Conservation (phyloP, 2,113 vertebrate species). For the Megaleporinus macrocephalus region DNA sequence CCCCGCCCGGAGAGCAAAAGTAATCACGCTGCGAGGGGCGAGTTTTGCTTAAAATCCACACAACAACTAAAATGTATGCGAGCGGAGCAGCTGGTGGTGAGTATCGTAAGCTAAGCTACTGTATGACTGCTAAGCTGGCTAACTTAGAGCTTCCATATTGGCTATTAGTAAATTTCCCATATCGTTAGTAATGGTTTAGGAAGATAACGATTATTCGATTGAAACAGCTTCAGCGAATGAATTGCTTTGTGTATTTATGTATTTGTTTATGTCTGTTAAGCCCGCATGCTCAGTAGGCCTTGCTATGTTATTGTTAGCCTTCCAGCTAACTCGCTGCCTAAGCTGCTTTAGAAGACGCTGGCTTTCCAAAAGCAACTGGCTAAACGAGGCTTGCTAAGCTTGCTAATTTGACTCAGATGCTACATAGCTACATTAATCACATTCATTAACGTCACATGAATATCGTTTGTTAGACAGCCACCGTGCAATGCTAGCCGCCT, state of each 20-base stretch:
- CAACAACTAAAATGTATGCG: slow-evolving; percentile 78
- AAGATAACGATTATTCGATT: neutral
- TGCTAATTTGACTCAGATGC: neutral
- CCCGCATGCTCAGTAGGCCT: slow-evolving; percentile 11
- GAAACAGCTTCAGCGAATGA: neutral
- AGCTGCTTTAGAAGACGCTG: neutral
- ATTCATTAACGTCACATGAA: neutral
- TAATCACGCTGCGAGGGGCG: slow-evolving; percentile 65
- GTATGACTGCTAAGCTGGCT: slow-evolving; percentile 7
- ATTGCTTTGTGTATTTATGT: neutral
- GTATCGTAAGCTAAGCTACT: slow-evolving; percentile 47
- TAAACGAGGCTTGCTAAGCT: neutral
- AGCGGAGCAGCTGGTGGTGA: slow-evolving; percentile 73
- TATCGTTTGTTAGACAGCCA: neutral
- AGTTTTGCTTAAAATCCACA: slow-evolving; percentile 62
- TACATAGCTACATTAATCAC: neutral
- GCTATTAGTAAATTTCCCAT: neutral
- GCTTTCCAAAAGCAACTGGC: neutral
- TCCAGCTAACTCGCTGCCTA: neutral
- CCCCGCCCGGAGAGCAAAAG: slow-evolving; percentile 62
- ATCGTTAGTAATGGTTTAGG: too few relatives aligned
- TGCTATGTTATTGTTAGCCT: slow-evolving; percentile 52
- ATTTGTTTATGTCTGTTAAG: neutral
- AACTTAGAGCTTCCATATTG: neutral
- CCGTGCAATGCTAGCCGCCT: neutral